A percentile compares a stretch with the other conserved stretches of the same genome.
Conservation (phyloP, 2,113 vertebrate species). For the Paradoxurus hermaphroditus region DNA sequence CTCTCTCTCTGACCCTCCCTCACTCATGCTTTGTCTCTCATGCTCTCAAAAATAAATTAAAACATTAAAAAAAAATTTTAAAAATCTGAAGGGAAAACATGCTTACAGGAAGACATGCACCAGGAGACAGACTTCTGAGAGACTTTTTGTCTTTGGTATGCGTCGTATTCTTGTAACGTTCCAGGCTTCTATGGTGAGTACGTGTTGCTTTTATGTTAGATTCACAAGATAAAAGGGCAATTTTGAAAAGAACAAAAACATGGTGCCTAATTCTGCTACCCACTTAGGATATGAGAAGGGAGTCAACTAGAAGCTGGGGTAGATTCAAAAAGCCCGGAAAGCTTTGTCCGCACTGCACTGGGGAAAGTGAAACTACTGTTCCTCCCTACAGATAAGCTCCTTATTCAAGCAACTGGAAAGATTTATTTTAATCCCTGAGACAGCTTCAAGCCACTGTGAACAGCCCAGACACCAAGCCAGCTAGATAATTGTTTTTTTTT, state of each 20-base stretch:
- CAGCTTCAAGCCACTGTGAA: slow-evolving; percentile 5
- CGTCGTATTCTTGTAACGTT: neutral
- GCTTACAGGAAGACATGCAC: neutral
- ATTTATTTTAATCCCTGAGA: slow-evolving; percentile 52
- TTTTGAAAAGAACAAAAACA: slow-evolving; percentile 14
- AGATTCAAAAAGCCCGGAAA: neutral
- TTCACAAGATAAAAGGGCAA: neutral
- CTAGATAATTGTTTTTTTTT: neutral
- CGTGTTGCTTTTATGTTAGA: neutral
- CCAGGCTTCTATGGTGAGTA: neutral
- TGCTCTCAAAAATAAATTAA: too few relatives aligned
- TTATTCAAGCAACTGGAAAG: slow-evolving; percentile 26
- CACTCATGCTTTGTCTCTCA: too few relatives aligned
- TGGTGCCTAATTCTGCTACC: neutral
- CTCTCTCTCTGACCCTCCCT: too few relatives aligned
- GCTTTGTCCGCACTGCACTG: neutral
- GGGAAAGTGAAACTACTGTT: neutral
- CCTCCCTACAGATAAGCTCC: neutral
- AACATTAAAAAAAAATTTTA: too few relatives aligned
- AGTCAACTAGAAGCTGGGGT: neutral
- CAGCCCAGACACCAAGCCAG: neutral
- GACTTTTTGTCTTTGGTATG: neutral
- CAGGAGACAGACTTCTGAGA: neutral
- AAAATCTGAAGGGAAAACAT: neutral
- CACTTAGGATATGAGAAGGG: neutral